Evolutionary conservation across 2,888 invertebrate species (phyloP), one percentile per base, ranked within the genome.

Genomic region (Drosophila aldrichi): DNA sequence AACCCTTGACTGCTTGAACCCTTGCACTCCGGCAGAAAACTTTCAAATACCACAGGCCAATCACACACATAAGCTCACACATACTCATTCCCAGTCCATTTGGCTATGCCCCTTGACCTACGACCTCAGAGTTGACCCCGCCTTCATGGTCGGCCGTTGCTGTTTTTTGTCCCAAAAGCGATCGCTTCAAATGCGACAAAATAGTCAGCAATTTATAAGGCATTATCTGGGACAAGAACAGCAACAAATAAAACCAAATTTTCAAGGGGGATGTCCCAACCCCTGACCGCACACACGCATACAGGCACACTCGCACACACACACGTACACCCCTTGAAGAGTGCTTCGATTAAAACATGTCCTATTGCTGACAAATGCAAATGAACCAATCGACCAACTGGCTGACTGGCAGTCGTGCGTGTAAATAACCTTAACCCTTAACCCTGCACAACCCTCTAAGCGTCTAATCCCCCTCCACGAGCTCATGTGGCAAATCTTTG

Each of bases 181-280:
- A 87, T 84, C 84, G 70, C 74, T 49, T 73, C 64, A 77, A 84
- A 84, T 87, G 79, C 66, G 79, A 74, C 77, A 77, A 83, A 84
- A 89, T 81, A 83, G 79, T 59, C 82, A 77, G 69, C 70, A 85
- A 77, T 89, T 85, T 85, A 77, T 58, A 69, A 54, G 56, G 71
- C 66, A 84, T 89, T 87, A 87, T 87, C 72, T 65, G 54, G 56
- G 54, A 18, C 58, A 69, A 57, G 49, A 55, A 51, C 49, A 52
- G 43, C 44, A 55, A 70, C 59, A 59, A 62, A 34, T 49, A 43
- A 48, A 54, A 18, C 61, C 36, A 46, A 56, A 43, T 22, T 18
- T 34, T 25, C 43, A 25, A 25, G 32, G 72, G 73, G 69, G 79
- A 10, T 72, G 65, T 18, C 43, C 32, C 51, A 38, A 32, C 32